Percentiles rank a stretch among this genome's conserved stretches.
Conservation (phyloP, 30 jellyfish, hydroid and myxozoan genomes). For the Aurelia sp. region DNA sequence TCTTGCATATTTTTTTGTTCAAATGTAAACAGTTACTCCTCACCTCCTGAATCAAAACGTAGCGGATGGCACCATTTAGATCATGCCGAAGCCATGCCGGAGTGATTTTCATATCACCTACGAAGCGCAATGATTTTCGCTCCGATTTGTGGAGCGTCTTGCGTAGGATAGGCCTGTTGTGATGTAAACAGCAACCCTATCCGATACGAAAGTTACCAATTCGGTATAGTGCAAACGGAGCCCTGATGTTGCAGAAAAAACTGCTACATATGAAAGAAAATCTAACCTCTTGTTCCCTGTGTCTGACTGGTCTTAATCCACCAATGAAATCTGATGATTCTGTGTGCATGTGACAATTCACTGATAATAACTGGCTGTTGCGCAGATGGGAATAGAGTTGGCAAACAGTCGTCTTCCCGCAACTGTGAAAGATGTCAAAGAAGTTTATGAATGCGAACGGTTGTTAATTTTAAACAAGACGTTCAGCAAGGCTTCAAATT, state of each 20-base stretch:
- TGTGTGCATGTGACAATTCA: constrained; percentile 98
- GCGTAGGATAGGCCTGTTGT: not conserved
- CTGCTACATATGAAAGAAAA: not conserved
- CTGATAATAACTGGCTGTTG: constrained; percentile 66
- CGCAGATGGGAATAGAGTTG: constrained; percentile 79
- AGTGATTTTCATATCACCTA: too few species aligned
- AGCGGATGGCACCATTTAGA: too few species aligned
- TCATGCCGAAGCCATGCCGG: too few species aligned
- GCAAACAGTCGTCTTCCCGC: constrained; percentile 97
- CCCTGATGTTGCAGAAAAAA: too few species aligned
- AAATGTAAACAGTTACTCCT: too few species aligned
- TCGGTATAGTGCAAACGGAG: too few species aligned
- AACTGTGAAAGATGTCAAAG: constrained; percentile 35
- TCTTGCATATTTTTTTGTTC: too few species aligned
- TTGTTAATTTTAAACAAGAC: too few species aligned
- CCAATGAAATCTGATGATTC: constrained; percentile 98
- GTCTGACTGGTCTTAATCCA: constrained; percentile 97
- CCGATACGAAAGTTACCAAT: not conserved
- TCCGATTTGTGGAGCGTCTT: too few species aligned
- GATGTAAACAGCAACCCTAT: not conserved
- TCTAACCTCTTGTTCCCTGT: constrained; percentile 62
- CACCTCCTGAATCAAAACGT: too few species aligned
- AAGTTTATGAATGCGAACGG: not conserved
- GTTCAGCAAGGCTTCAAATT: too few species aligned
- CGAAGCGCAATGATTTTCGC: too few species aligned